Evolutionary conservation across 2,113 vertebrate genomes (phyloP).

Genomic region (Panurus biarmicus): DNA sequence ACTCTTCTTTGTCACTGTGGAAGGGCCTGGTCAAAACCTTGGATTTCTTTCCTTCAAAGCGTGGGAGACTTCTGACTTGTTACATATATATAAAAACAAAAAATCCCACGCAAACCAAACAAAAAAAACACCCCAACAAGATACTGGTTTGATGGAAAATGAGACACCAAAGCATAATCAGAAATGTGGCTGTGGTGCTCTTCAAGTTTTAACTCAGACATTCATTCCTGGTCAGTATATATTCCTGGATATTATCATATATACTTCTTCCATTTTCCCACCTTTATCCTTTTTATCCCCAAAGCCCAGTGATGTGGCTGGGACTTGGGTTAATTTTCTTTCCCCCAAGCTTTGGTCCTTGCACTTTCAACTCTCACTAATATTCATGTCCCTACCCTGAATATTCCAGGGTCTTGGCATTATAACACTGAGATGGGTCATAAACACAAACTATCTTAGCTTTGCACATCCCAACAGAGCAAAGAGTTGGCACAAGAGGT

Average conservation of each 20-base stretch:
- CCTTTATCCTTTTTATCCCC: not conserved
- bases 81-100: not conserved
- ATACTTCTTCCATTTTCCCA: not conserved
- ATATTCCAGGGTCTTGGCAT: not conserved
- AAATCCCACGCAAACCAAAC: not conserved
- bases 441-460: not conserved
- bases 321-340: not conserved
- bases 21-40: not conserved
- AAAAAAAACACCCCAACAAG: not conserved
- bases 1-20: not conserved
- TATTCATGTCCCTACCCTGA: fast-evolving
- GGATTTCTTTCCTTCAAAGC: not conserved
- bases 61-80: not conserved
- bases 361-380: not conserved
- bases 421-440: not conserved
- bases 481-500: not conserved
- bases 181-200: not conserved
- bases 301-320: not conserved
- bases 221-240: not conserved
- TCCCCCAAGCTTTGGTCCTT: not conserved
- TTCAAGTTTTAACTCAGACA: not conserved
- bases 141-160: not conserved
- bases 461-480: not conserved
- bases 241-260: not conserved
- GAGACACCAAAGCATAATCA: not conserved